phyloP scores from a whole-genome alignment of 2,797 vertebrate species.

The Tangara arthus region DNA sequence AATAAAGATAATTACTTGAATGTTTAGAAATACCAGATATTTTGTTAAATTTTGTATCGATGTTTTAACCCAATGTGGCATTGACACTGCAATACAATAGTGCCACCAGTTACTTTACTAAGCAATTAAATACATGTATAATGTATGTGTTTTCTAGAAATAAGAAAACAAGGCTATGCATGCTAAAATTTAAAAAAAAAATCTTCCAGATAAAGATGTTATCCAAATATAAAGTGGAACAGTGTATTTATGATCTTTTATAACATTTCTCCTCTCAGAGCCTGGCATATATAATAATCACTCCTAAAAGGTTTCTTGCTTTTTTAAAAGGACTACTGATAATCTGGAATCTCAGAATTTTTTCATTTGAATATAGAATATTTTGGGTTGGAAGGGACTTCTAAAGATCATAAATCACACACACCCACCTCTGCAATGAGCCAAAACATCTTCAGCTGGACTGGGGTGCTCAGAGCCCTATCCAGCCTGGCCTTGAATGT shows the following conservation, averaged over 20 bases:
- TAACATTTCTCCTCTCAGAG: background rate
- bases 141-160: background rate
- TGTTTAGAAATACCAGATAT: background rate
- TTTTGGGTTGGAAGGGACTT: background rate
- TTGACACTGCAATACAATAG: background rate
- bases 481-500: background rate
- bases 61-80: background rate
- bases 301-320: background rate
- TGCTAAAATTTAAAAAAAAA: background rate
- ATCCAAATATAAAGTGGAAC: background rate
- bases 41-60: background rate
- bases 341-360: background rate
- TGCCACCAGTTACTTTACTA: background rate
- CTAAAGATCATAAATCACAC: background rate
- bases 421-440: background rate
- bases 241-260: background rate
- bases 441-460: background rate
- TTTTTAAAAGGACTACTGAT: background rate
- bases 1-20: background rate
- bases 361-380: background rate
- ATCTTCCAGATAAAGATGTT: background rate
- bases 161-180: background rate
- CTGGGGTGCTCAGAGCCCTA: fast-evolving
- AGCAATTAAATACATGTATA: background rate
- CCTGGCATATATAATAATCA: background rate